Evolutionary conservation across 2,797 vertebrate genomes (phyloP), one percentile per base, ranked within the genome.

Genomic region (Borostomias antarcticus): DNA sequence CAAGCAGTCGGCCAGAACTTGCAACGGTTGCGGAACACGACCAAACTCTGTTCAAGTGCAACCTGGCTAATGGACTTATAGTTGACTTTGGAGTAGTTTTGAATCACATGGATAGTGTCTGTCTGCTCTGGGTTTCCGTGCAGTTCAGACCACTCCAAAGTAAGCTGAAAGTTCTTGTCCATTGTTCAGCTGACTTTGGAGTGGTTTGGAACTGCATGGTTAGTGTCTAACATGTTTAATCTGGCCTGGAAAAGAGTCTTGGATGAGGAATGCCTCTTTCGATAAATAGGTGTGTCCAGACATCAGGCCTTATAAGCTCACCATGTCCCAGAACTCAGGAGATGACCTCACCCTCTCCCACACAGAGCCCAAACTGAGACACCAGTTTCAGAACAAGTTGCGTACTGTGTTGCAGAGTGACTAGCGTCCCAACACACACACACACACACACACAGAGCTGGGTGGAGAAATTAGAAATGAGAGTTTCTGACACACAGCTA

Each of bases 1-100:
- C 17, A 3, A 65, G 21, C 66, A 74, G 52, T 8, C 48, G 48
- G 32, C 21, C 30, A 52, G 60, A 40, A 71, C 6, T 6, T 57
- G 5, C 5, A 43, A n/a, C 53, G 51, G 25, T 13, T 1, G 17
- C n/a, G 26, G 4, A 62, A 23, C 29, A 60, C 40, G 13, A 69
- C 17, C 8, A 45, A 17, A 64, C 59, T 10, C 21, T 13, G 19
- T 30, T 28, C 26, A 57, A 58, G 47, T 23, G 1, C 37, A 40
- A 60, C 21, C 53, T 48, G 60, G 28, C 47, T 13, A 33, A 8
- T 11, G 4, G 58, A 10, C n/a, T 47, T 11, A 54, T 8, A 6
- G 47, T 45, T 48, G 25, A 21, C 10, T 40, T 37, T 29, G 11
- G n/a, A 52, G 26, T 21, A 6, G 11, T 11, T 7, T 15, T 4